A percentile compares a stretch with the other conserved stretches of the same genome.
Evolutionary conservation across 2,888 invertebrate genomes (phyloP).

Genomic region (Pollenia griseotomentosa): DNA sequence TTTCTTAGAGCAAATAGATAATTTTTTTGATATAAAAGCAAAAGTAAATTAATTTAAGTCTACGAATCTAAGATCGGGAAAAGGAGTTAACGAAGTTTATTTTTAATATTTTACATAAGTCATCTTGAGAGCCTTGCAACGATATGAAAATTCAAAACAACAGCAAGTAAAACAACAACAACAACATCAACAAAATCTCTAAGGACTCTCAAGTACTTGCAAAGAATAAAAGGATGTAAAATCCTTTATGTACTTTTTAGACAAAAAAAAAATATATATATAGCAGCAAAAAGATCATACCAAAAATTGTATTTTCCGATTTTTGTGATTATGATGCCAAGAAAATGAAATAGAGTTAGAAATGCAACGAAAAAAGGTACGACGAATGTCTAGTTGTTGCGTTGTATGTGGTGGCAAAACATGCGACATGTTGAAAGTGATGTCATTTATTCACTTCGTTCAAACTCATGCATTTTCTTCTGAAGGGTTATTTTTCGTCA

Average conservation of each 20-base stretch:
- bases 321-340: conserved; percentile 16
- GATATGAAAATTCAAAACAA: conserved; percentile 3
- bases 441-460: conserved; percentile 31
- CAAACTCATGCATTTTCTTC: background rate
- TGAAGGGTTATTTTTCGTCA: background rate
- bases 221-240: background rate
- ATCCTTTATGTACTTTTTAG: conserved; percentile 4
- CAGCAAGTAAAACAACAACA: background rate
- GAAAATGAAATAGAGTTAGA: background rate
- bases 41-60: too few relatives aligned
- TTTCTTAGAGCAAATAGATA: too few relatives aligned
- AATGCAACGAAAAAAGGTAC: background rate
- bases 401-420: conserved; percentile 36
- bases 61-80: too few relatives aligned
- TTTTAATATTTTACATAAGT: too few relatives aligned
- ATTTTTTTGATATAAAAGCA: too few relatives aligned
- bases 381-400: conserved; percentile 21
- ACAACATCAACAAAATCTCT: background rate
- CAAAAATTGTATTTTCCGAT: conserved; percentile 5
- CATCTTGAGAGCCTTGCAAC: too few relatives aligned
- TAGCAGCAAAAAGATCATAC: background rate
- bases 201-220: conserved; percentile 2
- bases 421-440: conserved; percentile 60
- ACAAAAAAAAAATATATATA: background rate
- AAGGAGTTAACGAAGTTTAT: too few relatives aligned